These are phyloP conservation scores for Folsomia candida DNA, from an alignment of 2,888 invertebrate species.

Conservation along the genomic window DNA sequence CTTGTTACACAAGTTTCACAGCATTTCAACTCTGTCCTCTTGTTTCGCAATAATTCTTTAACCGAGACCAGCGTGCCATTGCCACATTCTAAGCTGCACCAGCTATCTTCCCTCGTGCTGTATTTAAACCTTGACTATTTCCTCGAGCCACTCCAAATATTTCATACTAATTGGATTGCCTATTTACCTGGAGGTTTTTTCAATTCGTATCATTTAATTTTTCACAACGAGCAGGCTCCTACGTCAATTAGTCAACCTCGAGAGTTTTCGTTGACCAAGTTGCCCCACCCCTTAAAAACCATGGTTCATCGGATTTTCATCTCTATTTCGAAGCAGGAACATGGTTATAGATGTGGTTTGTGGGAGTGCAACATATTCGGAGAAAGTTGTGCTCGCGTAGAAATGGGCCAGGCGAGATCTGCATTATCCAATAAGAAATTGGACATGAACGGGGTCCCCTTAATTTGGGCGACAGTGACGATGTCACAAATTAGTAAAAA, in stretches of 20 bases:
- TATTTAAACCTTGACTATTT: neutral
- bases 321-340: neutral
- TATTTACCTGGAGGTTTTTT: neutral
- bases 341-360: neutral
- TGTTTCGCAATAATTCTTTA: neutral
- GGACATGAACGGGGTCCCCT: neutral
- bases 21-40: neutral
- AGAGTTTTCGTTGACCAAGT: neutral
- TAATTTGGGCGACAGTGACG: neutral
- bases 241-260: neutral
- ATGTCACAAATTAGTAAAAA: neutral
- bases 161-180: neutral
- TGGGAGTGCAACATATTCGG: neutral
- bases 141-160: neutral
- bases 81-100: neutral
- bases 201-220: neutral
- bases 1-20: neutral
- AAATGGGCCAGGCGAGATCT: neutral
- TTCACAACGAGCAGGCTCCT: neutral
- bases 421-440: neutral
- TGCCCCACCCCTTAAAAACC: neutral
- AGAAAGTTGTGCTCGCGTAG: neutral
- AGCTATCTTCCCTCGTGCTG: neutral
- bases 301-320: neutral
- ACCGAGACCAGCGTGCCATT: neutral